A percentile compares a stretch with the other conserved stretches of the same genome.
Conservation (phyloP, 2,113 vertebrate species). For the Lepisosteus oculatus region DNA sequence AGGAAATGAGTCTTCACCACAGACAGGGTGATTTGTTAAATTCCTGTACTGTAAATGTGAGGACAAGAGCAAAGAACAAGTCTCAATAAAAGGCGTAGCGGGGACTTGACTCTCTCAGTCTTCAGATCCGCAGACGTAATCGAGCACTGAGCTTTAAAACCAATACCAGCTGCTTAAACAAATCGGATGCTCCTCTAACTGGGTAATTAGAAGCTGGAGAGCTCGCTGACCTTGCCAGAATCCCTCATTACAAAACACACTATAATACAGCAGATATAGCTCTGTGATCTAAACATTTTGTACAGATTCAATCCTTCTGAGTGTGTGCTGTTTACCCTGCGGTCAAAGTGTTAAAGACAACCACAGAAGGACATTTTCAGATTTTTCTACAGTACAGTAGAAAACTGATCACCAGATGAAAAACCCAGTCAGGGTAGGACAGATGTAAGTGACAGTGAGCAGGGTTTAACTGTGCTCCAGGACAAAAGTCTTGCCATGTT, state of each 20-base stretch:
- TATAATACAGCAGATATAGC: conserved; percentile 29
- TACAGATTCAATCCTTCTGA: conserved; percentile 12
- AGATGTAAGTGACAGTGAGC: conserved; percentile 27
- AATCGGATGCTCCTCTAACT: background rate
- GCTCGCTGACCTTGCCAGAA: conserved; percentile 64
- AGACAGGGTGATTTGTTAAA: background rate
- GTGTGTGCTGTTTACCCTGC: conserved; percentile 46
- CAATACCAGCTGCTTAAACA: conserved; percentile 12
- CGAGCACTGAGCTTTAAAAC: conserved; percentile 1
- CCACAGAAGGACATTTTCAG: conserved; percentile 52
- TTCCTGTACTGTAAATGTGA: background rate
- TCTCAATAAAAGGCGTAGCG: too few species aligned
- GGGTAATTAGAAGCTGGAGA: conserved; percentile 64
- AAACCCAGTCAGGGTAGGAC: conserved; percentile 24
- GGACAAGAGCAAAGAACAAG: too few species aligned
- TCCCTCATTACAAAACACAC: conserved; percentile 19
- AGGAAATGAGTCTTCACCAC: background rate
- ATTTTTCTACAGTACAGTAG: conserved; percentile 14
- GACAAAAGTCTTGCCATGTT: conserved; percentile 59
- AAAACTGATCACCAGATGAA: conserved; percentile 44
- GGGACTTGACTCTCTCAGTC: background rate
- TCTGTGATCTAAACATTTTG: conserved; percentile 29
- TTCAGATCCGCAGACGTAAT: conserved; percentile 7
- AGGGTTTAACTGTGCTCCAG: conserved; percentile 53
- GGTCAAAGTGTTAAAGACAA: conserved; percentile 55